These are phyloP conservation scores for Spheniscus mendiculus DNA, from an alignment of 2,113 vertebrate species.

Conservation along the genomic window DNA sequence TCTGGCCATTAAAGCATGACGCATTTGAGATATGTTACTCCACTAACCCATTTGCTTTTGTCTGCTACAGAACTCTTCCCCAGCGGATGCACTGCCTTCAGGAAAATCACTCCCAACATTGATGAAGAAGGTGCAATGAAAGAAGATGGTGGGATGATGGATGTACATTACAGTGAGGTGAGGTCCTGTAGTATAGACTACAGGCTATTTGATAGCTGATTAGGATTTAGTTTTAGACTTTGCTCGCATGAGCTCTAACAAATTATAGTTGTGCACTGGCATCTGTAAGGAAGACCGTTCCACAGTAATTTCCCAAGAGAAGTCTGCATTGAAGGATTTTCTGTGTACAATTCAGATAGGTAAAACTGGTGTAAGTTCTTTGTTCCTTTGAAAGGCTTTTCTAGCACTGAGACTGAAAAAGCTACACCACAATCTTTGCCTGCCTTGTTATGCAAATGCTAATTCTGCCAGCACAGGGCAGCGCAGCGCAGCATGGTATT, in stretches of 20 bases:
- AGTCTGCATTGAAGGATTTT: neutral
- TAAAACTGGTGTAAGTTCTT: neutral
- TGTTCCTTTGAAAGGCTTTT: neutral
- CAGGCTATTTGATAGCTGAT: neutral
- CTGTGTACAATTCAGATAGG: neutral
- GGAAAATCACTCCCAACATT: conserved; percentile 90
- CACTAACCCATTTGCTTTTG: neutral
- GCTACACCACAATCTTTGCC: neutral
- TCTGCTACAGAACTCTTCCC: conserved; percentile 84
- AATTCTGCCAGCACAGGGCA: neutral
- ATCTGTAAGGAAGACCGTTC: neutral
- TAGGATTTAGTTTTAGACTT: neutral
- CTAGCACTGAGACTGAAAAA: neutral
- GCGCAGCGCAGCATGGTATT: neutral
- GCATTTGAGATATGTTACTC: neutral
- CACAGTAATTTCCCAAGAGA: neutral
- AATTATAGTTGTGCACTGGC: neutral
- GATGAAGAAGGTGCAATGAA: conserved; percentile 98
- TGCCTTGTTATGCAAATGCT: neutral
- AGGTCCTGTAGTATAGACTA: neutral
- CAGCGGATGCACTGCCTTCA: conserved; percentile 89
- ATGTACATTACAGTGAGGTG: conserved; percentile 96
- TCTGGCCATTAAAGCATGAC: neutral
- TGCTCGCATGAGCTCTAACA: neutral
- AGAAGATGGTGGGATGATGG: conserved; percentile 95